Conservation (phyloP, 2,113 vertebrate genomes). For the Phycodurus eques region DNA sequence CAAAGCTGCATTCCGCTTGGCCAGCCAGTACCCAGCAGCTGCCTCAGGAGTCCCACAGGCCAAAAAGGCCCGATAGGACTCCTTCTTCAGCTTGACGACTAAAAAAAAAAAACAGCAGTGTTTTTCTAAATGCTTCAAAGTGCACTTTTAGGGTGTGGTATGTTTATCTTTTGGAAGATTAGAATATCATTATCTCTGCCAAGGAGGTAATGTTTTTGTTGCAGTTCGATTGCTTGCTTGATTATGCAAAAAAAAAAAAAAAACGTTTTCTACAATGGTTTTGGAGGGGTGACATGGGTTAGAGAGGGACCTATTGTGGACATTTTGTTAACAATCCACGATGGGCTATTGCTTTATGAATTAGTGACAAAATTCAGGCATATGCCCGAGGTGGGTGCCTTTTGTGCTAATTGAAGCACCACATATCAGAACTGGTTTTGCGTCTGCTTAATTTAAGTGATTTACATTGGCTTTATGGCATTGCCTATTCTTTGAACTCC, state of each 20-base stretch:
- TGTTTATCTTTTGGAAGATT: constrained; percentile 31
- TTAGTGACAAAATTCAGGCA: neutral
- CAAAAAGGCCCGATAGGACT: too few species aligned
- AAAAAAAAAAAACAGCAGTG: neutral
- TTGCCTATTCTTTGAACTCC: constrained; percentile 31
- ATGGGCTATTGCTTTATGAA: neutral
- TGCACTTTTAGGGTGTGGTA: constrained; percentile 1
- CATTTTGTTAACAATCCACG: neutral
- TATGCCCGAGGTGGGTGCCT: neutral
- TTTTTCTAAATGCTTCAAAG: neutral
- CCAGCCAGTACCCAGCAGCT: too few species aligned
- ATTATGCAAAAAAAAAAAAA: neutral
- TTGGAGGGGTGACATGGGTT: neutral
- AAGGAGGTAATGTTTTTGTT: neutral
- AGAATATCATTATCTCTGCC: constrained; percentile 1
- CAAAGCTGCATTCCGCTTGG: too few species aligned
- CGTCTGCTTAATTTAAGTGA: constrained; percentile 19
- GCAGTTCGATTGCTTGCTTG: neutral
- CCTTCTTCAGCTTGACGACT: too few species aligned
- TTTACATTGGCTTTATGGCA: constrained; percentile 26
- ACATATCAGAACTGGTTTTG: constrained; percentile 37
- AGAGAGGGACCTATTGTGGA: neutral
- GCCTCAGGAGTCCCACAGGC: too few species aligned
- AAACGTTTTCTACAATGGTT: neutral
- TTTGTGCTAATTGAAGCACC: neutral